Evolutionary conservation across 2,888 invertebrate species (phyloP).

Genomic region (Eristalinus aeneus): DNA sequence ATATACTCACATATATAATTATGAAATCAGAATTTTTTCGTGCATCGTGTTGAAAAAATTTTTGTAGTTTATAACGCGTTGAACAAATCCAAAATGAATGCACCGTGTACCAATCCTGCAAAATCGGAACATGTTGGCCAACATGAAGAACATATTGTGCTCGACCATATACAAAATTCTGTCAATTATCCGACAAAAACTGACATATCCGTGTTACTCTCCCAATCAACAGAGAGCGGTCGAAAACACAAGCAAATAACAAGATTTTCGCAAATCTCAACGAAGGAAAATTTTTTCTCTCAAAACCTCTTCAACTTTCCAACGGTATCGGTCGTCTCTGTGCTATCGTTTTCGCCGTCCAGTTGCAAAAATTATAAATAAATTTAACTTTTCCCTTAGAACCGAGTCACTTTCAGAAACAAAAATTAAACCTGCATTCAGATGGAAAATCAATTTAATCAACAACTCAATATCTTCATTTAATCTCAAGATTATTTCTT

Average conservation of each 20-base stretch:
- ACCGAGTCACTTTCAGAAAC: background rate
- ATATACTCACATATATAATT: too few relatives aligned
- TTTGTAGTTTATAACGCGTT: too few relatives aligned
- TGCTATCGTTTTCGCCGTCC: conserved; percentile 32
- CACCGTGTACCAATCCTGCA: conserved; percentile 30
- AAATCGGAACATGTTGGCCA: background rate
- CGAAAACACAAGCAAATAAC: conserved; percentile 12
- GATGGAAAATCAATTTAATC: background rate
- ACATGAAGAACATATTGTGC: background rate
- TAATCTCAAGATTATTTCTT: conserved; percentile 6
- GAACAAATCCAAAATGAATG: too few relatives aligned
- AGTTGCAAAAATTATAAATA: conserved; percentile 4
- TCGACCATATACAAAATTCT: background rate
- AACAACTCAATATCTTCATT: background rate
- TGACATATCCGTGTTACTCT: conserved; percentile 10
- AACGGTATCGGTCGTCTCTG: conserved; percentile 54
- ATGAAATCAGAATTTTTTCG: too few relatives aligned
- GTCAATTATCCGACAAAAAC: conserved; percentile 18
- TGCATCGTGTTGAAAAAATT: too few relatives aligned
- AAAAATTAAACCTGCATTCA: conserved; percentile 5
- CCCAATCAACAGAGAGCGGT: background rate
- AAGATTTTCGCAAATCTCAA: conserved; percentile 43
- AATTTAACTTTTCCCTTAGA: background rate
- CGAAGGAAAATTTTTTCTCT: conserved; percentile 48
- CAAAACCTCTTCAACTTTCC: conserved; percentile 57